Base-by-base conservation (phyloP, 2,797 vertebrate genomes). In the Protonibea diacanthus region DNA sequence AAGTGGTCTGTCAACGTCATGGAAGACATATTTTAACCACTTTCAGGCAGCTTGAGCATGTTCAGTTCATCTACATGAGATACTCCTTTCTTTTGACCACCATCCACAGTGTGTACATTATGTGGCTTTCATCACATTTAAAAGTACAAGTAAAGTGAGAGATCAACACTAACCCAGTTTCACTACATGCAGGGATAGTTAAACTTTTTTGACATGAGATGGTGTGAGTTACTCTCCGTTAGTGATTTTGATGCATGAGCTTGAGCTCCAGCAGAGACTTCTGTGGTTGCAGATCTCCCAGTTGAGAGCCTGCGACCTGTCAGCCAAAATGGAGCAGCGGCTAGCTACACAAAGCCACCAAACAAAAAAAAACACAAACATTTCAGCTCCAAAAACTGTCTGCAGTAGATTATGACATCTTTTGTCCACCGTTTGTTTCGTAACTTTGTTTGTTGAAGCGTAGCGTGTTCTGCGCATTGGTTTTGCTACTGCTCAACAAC, bases 1-100 rank as follows among this genome's bases (percentile, higher is more conserved):
- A 80, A 80, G 57, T 71, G 52, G 71, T 76, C 45, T 29, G 23
- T 49, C 55, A 58, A 14, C 21, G 23, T 83, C 33, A 86, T 68
- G 42, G 70, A 82, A 78, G 59, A 69, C 56, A 14, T 55, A 44
- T 56, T 80, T 57, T 29, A 71, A 76, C 66, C 57, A n/a, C 47
- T 73, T 68, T 69, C 17, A 38, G 13, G 56, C 49, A 67, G 70
- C 53, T 71, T 13, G 42, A 29, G 49, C 61, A 38, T 53, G 42
- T 18, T 33, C 48, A 68, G 64, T 80, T 87, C 7, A 57, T 70
- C 44, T 40, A 48, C 42, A 17, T 45, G 10, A 67, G 12, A 56
- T 38, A 9, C 33, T 64, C 48, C 59, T 68, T 23, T 48, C 4
- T 21, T 73, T 20, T 58, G 29, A 14, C 17, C 63, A n/a, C 53